phyloP scores from a whole-genome alignment of 2,797 vertebrate genomes.

The Pipistrellus kuhlii region DNA sequence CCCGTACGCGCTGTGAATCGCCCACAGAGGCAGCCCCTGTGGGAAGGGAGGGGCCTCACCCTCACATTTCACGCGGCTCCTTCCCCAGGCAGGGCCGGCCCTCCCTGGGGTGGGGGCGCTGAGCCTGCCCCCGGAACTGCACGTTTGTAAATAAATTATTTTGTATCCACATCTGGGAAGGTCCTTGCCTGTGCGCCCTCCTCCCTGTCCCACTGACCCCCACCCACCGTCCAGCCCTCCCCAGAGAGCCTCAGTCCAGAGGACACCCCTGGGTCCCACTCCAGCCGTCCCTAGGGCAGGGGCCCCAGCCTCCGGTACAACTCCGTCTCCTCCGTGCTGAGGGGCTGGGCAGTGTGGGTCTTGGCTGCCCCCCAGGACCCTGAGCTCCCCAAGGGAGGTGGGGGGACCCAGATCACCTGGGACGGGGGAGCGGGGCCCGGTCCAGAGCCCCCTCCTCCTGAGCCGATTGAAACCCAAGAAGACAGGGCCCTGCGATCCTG shows the following conservation, averaged over 20 bases:
- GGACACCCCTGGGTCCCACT: not conserved
- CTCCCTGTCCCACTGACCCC: not conserved
- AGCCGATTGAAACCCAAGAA: not conserved
- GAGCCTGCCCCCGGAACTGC: not conserved
- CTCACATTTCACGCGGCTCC: not conserved
- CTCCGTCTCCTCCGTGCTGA: not conserved
- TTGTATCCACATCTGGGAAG: constrained; percentile 45
- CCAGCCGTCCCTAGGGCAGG: not conserved
- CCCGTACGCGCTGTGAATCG: not conserved
- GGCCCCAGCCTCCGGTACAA: not conserved
- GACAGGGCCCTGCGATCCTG: not conserved
- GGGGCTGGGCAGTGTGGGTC: not conserved
- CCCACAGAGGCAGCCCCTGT: not conserved
- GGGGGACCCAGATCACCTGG: not conserved
- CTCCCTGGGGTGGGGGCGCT: not conserved
- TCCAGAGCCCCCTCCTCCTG: not conserved
- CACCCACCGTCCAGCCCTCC: not conserved
- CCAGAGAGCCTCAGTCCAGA: not conserved
- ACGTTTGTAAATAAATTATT: constrained; percentile 78
- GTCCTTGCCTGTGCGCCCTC: not conserved
- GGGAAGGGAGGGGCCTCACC: not conserved
- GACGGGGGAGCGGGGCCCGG: too few species aligned
- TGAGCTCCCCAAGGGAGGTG: not conserved
- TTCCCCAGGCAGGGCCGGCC: constrained; percentile 14
- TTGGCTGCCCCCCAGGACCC: not conserved